These are phyloP conservation scores for Caretta caretta DNA, from an alignment of 2,113 vertebrate genomes.

Conservation along the genomic window DNA sequence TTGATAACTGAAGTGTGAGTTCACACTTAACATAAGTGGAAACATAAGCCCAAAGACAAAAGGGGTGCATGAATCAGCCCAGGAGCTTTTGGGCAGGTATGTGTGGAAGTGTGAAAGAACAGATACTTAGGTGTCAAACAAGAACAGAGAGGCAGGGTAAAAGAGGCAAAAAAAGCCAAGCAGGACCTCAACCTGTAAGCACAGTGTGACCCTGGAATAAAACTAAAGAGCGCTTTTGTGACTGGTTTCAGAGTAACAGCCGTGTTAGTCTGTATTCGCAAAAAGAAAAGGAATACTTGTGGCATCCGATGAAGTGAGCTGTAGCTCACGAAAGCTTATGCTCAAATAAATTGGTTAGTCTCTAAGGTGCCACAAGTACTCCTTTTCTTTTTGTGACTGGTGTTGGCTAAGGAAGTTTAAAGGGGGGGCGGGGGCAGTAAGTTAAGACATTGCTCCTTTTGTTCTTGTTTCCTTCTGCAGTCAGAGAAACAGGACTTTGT, in stretches of 20 bases:
- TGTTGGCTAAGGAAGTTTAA: background rate
- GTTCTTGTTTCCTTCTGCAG: background rate
- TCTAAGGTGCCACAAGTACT: too few species aligned
- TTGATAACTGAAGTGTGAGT: background rate
- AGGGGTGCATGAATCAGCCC: background rate
- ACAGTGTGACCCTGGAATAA: background rate
- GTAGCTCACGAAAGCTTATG: too few species aligned
- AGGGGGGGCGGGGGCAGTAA: background rate
- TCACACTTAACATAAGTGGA: background rate
- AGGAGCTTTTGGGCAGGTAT: background rate
- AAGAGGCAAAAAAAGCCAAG: background rate
- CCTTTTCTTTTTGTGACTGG: background rate
- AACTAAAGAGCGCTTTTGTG: background rate
- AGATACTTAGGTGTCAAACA: background rate
- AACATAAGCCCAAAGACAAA: background rate
- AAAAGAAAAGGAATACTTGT: too few species aligned
- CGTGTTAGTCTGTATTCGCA: too few species aligned
- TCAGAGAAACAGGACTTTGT: background rate
- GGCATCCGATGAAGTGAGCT: too few species aligned
- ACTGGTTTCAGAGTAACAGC: background rate
- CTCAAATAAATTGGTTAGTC: too few species aligned
- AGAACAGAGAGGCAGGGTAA: background rate
- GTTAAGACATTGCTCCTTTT: background rate
- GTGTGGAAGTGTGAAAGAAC: background rate
- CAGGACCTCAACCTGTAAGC: background rate